A percentile compares a stretch with the other conserved stretches of the same genome.
These are phyloP conservation scores for Palythoa caribaeorum DNA, from an alignment of 92 coral and sea anemone species.

Conservation along the genomic window DNA sequence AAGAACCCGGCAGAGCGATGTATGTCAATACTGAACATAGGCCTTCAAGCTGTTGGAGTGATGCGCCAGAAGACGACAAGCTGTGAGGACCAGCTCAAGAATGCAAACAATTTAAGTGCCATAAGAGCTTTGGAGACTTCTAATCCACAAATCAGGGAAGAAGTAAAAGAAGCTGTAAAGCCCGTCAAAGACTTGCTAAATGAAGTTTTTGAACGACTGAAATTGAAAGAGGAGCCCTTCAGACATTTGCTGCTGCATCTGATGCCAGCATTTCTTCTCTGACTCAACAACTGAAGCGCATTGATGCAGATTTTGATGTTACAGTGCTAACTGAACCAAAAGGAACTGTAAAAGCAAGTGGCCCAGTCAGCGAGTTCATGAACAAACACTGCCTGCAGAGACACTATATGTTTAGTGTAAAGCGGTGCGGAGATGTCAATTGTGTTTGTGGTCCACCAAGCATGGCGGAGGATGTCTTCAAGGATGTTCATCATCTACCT, in stretches of 20 bases:
- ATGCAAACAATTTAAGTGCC: slow-evolving; percentile 28
- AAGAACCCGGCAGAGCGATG: slow-evolving; percentile 69
- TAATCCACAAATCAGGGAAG: slow-evolving; percentile 38
- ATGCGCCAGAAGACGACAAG: slow-evolving; percentile 45
- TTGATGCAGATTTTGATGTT: slow-evolving; percentile 31
- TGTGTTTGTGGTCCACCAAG: slow-evolving; percentile 53
- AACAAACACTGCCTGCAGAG: slow-evolving; percentile 33
- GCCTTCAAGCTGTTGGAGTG: slow-evolving; percentile 64
- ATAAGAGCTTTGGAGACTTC: slow-evolving; percentile 27
- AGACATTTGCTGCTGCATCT: slow-evolving; percentile 36
- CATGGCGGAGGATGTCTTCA: slow-evolving; percentile 41
- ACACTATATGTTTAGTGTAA: slow-evolving; percentile 54
- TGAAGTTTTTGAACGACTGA: slow-evolving; percentile 26
- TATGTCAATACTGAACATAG: slow-evolving; percentile 71
- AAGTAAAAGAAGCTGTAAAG: slow-evolving; percentile 29
- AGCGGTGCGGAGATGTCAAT: slow-evolving; percentile 31
- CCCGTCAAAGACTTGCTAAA: slow-evolving; percentile 38
- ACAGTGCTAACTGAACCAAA: slow-evolving; percentile 35
- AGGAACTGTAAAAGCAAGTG: slow-evolving; percentile 37
- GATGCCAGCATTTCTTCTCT: slow-evolving; percentile 42
- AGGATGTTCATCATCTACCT: slow-evolving; percentile 50
- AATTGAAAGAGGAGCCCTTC: slow-evolving; percentile 37
- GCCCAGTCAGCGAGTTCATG: slow-evolving; percentile 39
- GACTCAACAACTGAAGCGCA: slow-evolving; percentile 14
- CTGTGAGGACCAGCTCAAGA: slow-evolving; percentile 37